A percentile compares a stretch with the other conserved stretches of the same genome.
Evolutionary conservation across 2,113 vertebrate genomes (phyloP).

Genomic region (Apodemus speciosus): DNA sequence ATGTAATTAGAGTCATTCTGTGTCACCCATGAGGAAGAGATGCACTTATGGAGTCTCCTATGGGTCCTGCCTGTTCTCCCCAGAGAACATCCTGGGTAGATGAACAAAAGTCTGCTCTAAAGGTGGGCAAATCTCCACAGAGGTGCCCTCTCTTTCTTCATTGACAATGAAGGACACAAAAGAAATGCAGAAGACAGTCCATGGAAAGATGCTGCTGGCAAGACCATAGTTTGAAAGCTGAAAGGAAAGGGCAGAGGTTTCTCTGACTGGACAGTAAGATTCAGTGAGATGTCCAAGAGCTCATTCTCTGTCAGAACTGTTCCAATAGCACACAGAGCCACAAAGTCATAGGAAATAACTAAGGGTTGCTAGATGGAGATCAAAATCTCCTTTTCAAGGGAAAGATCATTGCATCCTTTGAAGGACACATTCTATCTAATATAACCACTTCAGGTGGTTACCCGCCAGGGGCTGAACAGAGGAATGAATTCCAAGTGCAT

Average conservation of each 20-base stretch:
- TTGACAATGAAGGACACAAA: neutral
- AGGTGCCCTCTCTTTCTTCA: neutral
- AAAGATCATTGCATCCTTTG: constrained; percentile 10
- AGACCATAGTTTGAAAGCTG: neutral
- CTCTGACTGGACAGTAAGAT: neutral
- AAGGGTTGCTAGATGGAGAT: constrained; percentile 12
- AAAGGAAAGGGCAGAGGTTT: neutral
- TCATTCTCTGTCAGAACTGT: neutral
- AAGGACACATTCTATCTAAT: constrained; percentile 2
- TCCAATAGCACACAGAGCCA: neutral
- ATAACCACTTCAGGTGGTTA: neutral
- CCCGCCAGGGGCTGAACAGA: constrained; percentile 14
- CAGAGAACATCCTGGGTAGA: neutral
- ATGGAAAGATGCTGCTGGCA: neutral
- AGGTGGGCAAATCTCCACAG: neutral
- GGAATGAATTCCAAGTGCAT: constrained; percentile 62
- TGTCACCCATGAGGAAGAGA: neutral
- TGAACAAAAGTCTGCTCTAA: neutral
- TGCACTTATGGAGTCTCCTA: neutral
- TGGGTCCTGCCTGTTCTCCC: neutral
- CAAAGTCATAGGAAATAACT: neutral
- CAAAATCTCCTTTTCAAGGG: constrained; percentile 2
- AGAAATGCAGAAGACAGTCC: neutral
- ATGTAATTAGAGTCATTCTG: neutral
- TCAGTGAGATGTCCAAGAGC: neutral